phyloP scores from a whole-genome alignment of 2,113 vertebrate species.

The Glaucomys volans region DNA sequence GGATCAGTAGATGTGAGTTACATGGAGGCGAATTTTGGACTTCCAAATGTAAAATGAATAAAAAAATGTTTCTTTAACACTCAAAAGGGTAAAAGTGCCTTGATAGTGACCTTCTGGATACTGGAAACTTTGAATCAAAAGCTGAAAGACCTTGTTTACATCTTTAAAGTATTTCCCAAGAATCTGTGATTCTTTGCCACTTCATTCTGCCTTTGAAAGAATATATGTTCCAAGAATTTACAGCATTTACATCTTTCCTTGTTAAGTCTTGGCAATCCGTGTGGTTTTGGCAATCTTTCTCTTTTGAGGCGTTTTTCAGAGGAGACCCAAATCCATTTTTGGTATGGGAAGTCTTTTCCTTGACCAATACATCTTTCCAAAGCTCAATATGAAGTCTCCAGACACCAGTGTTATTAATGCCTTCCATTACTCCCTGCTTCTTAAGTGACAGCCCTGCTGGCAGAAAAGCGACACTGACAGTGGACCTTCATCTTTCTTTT shows the following conservation, averaged over 20 bases:
- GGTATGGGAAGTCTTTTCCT: neutral
- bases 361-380: neutral
- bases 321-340: neutral
- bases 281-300: neutral
- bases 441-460: neutral
- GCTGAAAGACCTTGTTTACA: neutral
- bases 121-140: neutral
- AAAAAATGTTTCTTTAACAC: neutral
- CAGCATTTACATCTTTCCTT: neutral
- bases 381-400: neutral
- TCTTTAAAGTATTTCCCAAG: neutral
- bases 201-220: neutral
- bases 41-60: neutral
- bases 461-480: neutral
- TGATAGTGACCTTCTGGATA: neutral
- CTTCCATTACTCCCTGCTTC: neutral
- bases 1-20: neutral
- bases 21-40: neutral
- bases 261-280: neutral
- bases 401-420: neutral
- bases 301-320: neutral
- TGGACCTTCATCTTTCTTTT: neutral
- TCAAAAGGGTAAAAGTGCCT: neutral
- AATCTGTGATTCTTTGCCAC: neutral
- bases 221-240: neutral